Evolutionary conservation across 2,888 invertebrate species (phyloP), one percentile per base, ranked within the genome.

Genomic region (Prosopocoilus inquinatus): DNA sequence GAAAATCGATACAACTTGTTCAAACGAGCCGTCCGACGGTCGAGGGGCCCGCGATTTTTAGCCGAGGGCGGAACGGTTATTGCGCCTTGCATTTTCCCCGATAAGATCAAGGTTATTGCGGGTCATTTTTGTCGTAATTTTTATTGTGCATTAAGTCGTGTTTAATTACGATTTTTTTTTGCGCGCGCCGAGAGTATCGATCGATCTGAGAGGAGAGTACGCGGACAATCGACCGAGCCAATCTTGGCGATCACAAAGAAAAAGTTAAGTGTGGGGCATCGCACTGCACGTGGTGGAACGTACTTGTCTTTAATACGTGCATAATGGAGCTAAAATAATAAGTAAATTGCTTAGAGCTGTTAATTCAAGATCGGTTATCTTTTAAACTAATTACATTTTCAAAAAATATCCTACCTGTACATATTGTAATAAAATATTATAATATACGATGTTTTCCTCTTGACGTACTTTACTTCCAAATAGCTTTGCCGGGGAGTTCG

Each of bases 71-170:
- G 16, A 47, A 13, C 34, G 12, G 35, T 34, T 47, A 47, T 34
- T 47, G 33, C 35, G 35, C 34, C 32, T 47, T 47, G 34, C 34
- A 47, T 15, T 47, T 47, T 47, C 34, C 47, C 15, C 32, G 47
- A 47, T 47, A 47, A 47, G 12, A 47, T 47, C 47, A 47, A 47
- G 47, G 47, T 47, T 34, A 47, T 13, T 9, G 13, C 20, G 47
- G 47, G 47, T 47, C 47, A 47, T 8, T 34, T 32, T 47, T n/a
- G 34, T 47, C 34, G 34, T 47, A 47, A 47, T 47, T 47, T 34
- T 33, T 47, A 34, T 47, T 34, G 9, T 15, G 13, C 7, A 9
- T 11, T 15, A 34, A 47, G 35, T 47, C 35, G 35, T 33, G 47
- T 47, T 47, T 34, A 47, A 47, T 34, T 41, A 15, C 12, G 41